A percentile compares a stretch with the other conserved stretches of the same genome.
Evolutionary conservation across 2,797 vertebrate genomes (phyloP).

Genomic region (Acrossocheilus fasciatus): DNA sequence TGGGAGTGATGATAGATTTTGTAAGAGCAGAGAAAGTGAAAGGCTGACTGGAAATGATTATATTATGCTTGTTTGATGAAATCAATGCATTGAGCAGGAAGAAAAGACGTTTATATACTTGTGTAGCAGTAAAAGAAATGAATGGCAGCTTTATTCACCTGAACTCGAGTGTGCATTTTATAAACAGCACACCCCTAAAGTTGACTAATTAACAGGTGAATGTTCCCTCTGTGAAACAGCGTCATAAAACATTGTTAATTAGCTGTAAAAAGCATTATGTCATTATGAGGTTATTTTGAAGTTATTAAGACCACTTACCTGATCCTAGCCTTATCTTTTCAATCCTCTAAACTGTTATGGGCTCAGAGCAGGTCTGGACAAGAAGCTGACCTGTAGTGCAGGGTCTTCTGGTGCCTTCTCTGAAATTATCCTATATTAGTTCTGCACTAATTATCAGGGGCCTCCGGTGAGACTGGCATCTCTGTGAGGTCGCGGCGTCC

Average conservation of each 20-base stretch:
- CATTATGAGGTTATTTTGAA: slow-evolving; percentile 7
- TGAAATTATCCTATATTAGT: slow-evolving; percentile 57
- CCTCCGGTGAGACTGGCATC: slow-evolving; percentile 54
- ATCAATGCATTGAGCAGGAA: neutral
- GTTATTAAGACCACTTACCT: slow-evolving; percentile 17
- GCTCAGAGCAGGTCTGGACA: slow-evolving; percentile 34
- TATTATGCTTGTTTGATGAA: neutral
- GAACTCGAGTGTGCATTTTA: neutral
- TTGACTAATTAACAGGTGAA: slow-evolving; percentile 27
- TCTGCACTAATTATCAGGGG: slow-evolving; percentile 62
- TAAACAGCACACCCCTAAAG: slow-evolving; percentile 4
- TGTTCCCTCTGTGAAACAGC: slow-evolving; percentile 19
- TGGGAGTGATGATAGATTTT: slow-evolving; percentile 20
- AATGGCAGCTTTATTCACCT: slow-evolving; percentile 19
- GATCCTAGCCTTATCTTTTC: neutral
- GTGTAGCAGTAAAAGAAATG: neutral
- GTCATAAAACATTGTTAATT: slow-evolving; percentile 16
- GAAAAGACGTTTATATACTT: neutral
- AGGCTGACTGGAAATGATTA: slow-evolving; percentile 11
- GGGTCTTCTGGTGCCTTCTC: slow-evolving; percentile 44
- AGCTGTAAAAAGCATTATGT: slow-evolving; percentile 6
- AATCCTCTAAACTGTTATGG: slow-evolving; percentile 10
- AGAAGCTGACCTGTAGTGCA: slow-evolving; percentile 22
- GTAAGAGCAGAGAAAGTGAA: slow-evolving; percentile 1
- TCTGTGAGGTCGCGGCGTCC: slow-evolving; percentile 26